Evolutionary conservation across 2,797 vertebrate genomes (phyloP).

Genomic region (Delichon dasypus): DNA sequence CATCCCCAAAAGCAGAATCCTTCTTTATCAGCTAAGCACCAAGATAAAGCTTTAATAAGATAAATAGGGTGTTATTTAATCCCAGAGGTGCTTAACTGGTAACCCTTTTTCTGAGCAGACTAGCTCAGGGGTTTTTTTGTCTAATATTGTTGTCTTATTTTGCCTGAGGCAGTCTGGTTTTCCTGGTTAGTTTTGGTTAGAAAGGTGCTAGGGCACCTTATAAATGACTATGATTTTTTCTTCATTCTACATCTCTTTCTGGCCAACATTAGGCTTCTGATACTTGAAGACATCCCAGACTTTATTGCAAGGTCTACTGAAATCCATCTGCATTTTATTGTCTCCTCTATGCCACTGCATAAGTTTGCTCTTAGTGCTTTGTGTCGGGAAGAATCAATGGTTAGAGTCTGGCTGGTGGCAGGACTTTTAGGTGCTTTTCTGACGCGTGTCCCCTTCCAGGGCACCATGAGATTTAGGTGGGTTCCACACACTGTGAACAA

Average conservation of each 20-base stretch:
- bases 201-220: neutral
- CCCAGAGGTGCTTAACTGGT: neutral
- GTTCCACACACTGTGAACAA: neutral
- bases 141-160: neutral
- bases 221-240: neutral
- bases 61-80: neutral
- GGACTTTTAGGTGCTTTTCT: neutral
- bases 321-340: neutral
- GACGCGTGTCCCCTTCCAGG: neutral
- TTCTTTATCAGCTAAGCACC: neutral
- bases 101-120: neutral
- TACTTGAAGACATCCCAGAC: neutral
- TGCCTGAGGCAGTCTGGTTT: neutral
- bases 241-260: neutral
- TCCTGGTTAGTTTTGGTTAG: neutral
- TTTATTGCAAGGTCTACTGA: neutral
- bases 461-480: neutral
- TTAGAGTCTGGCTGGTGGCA: neutral
- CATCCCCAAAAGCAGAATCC: neutral
- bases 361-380: neutral
- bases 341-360: neutral
- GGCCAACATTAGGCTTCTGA: neutral
- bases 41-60: neutral
- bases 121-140: neutral
- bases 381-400: neutral